Evolutionary conservation across 2,888 invertebrate genomes (phyloP), one percentile per base, ranked within the genome.

Genomic region (Pyrochroa serraticornis): DNA sequence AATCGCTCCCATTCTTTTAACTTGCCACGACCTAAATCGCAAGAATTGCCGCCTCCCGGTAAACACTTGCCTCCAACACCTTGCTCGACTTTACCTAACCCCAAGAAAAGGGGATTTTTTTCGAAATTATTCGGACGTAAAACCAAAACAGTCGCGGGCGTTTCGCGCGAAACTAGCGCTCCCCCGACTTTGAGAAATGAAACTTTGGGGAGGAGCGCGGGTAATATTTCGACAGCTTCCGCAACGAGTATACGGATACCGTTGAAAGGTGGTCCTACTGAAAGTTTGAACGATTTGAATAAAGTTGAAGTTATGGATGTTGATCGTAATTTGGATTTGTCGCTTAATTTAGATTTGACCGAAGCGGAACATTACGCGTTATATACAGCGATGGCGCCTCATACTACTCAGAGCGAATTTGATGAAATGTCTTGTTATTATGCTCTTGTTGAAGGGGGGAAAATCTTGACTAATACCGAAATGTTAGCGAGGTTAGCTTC

Each of bases 321-420:
- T 14, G 60, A 65, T 35, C 42, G 30, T 0, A 55, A 41, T 22
- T 22, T 22, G 6, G 63, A 67, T 37, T 37, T 51, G 42, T 72
- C 74, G 42, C 68, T 77, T 37, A 85, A 86, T 54, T 76, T 89
- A 38, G 92, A 92, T 67, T 78, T 93, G 31, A 93, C 93, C 0
- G 93, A 93, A 67, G 93, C 92, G 0, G 94, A 94, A 71, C 91
- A 93, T 74, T 93, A 92, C 76, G 93, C 93, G 32, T 77, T 94
- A 57, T 94, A 94, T 69, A 93, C 92, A 70, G 88, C 90, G 49
- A 86, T 93, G 74, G 92, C 93, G 7, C 93, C 93, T 0, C 90
- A 88, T 74, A 93, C 93, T 12, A 93, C 93, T 0, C 88, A 84
- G 22, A 93, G 93, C 7, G 93, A 94, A 76, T 93, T 93, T 73